Evolutionary conservation across 2,113 vertebrate species (phyloP).

Genomic region (Halcyon senegalensis): DNA sequence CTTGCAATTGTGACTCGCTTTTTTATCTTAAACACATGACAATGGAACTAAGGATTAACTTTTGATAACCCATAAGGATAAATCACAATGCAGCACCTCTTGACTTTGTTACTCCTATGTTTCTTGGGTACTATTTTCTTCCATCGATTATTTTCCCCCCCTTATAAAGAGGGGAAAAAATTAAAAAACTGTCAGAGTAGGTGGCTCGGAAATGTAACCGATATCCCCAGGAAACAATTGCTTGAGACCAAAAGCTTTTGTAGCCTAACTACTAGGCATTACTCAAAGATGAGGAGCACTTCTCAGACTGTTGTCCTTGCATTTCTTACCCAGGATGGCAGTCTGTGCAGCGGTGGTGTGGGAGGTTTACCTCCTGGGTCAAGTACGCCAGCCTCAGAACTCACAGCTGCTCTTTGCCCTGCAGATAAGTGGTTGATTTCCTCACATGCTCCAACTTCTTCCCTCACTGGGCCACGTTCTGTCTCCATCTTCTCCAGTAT

Average conservation of each 20-base stretch:
- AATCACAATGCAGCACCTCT: not conserved
- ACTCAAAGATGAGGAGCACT: not conserved
- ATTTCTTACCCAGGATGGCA: slow-evolving; percentile 87
- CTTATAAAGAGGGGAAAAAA: not conserved
- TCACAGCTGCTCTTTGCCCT: slow-evolving; percentile 60
- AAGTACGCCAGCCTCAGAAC: not conserved
- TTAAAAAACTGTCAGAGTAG: not conserved
- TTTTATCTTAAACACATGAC: not conserved
- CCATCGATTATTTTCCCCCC: not conserved
- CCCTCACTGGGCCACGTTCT: not conserved
- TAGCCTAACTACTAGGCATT: not conserved
- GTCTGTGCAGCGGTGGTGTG: slow-evolving; percentile 87
- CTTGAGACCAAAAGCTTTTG: not conserved
- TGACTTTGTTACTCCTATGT: not conserved
- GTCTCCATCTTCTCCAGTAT: slow-evolving; percentile 81
- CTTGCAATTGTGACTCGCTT: not conserved
- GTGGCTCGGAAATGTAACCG: not conserved
- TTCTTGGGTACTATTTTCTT: not conserved
- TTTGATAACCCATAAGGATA: not conserved
- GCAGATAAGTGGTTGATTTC: not conserved
- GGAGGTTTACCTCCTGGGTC: slow-evolving; percentile 79
- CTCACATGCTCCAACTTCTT: not conserved
- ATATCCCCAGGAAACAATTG: not conserved
- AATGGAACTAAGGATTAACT: not conserved
- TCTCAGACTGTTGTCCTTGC: not conserved